Evolutionary conservation across 2,113 vertebrate genomes (phyloP), one percentile per base, ranked within the genome.

Genomic region (Psittacus erithacus): DNA sequence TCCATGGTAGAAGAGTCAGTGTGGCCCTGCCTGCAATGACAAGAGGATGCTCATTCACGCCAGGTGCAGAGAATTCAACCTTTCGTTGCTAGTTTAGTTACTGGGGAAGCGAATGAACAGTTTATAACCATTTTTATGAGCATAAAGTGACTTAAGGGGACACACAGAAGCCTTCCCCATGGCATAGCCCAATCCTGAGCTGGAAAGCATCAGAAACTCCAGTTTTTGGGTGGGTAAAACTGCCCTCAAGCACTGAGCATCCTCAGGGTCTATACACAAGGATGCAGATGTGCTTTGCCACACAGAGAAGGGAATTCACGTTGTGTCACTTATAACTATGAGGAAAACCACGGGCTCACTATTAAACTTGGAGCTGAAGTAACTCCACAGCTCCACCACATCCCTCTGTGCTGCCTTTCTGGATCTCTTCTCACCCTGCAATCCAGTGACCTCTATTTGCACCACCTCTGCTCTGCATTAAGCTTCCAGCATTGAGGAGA

Each of bases 381-480:
- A 27, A 24, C 44, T 24, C 29, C 53, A 23, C 13, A 81, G 55
- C 88, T 70, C 64, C 33, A 20, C 67, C 53, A 38, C 44, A 57
- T 47, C 67, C 67, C 67, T 60, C 75, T 4, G 1, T 25, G n/a
- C 79, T 52, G 19, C 7, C 43, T 85, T n/a, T 6, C 24, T 38
- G 4, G 7, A 9, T 35, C 75, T 31, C 83, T 24, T 39, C 77
- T 28, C 55, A 22, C 49, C 11, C 60, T 33, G 52, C 46, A 7
- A 7, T 39, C 12, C 83, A 2, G n/a, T 3, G 46, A 46, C 60
- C 80, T 92, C 68, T 64, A 2, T 62, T 70, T 79, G 74, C 44
- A 73, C 28, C 87, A 87, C 78, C 74, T 69, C 84, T 81, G 75
- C 90, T 95, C 59, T 91, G 93, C 95, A 91, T 53, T 6, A 70